phyloP scores from a whole-genome alignment of 1,140 invertebrate species.

The Drosophila novamexicana region DNA sequence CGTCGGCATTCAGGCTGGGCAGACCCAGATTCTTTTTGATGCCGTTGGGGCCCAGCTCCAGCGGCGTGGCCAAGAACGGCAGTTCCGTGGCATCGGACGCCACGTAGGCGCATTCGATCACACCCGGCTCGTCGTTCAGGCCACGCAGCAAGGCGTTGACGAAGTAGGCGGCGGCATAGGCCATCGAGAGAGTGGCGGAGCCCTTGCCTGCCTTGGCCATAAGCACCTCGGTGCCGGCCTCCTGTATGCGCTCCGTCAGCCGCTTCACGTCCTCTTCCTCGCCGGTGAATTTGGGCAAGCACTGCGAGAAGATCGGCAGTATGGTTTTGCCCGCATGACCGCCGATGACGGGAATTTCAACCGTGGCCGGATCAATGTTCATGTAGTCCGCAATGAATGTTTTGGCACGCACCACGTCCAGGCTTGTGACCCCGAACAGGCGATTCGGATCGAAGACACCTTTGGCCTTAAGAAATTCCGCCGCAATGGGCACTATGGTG shows the following conservation, averaged over 20 bases:
- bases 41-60: slow-evolving; percentile 95
- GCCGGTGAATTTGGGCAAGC: slow-evolving; percentile 90
- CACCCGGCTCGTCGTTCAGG: slow-evolving; percentile 92
- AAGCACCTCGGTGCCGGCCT: slow-evolving; percentile 99
- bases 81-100: slow-evolving; percentile 94
- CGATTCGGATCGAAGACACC: slow-evolving; percentile 93
- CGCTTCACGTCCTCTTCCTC: slow-evolving; percentile 89
- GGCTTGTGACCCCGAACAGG: slow-evolving; percentile 97
- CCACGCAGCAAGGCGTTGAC: slow-evolving; percentile 91
- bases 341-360: slow-evolving; percentile 97
- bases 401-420: slow-evolving; percentile 97
- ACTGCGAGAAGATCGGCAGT: slow-evolving; percentile 96
- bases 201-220: slow-evolving; percentile 99
- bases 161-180: slow-evolving; percentile 96
- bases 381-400: slow-evolving; percentile 94
- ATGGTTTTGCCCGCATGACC: slow-evolving; percentile 99
- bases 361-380: slow-evolving; percentile 90
- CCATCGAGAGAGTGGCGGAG: slow-evolving; percentile 99
- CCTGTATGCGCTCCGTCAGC: slow-evolving; percentile 94
- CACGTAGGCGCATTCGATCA: slow-evolving; percentile 97
- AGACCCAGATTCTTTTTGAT: slow-evolving; percentile 96
- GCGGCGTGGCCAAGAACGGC: slow-evolving; percentile 96
- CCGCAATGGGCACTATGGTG: slow-evolving; percentile 97
- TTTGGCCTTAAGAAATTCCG: slow-evolving; percentile 95
- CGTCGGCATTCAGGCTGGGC: slow-evolving; percentile 93